These are phyloP conservation scores for Origma solitaria DNA, from an alignment of 2,113 vertebrate species.

Conservation along the genomic window DNA sequence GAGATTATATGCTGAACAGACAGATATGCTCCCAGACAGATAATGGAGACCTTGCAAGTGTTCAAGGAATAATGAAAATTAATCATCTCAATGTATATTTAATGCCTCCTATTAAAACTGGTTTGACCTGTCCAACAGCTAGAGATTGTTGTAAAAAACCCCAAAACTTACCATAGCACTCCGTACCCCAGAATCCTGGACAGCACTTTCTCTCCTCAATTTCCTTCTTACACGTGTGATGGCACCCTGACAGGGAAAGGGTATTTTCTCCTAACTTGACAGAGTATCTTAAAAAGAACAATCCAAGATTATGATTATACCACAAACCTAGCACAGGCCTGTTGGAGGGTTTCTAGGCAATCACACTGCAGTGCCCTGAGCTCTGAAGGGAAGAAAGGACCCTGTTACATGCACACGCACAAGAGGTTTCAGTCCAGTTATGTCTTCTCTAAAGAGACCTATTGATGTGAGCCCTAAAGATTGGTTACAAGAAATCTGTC, in stretches of 20 bases:
- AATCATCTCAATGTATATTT: background rate
- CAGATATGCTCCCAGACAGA: background rate
- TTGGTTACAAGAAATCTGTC: background rate
- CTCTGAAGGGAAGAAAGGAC: background rate
- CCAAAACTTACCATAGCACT: conserved; percentile 80
- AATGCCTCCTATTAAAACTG: background rate
- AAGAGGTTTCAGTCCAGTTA: background rate
- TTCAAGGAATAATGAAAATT: background rate
- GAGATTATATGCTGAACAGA: background rate
- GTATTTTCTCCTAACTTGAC: conserved; percentile 73
- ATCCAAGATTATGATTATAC: background rate
- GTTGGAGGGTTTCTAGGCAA: background rate
- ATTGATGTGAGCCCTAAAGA: background rate
- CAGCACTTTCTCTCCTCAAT: conserved; percentile 79
- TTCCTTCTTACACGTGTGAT: conserved; percentile 71
- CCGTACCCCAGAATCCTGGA: conserved; percentile 82
- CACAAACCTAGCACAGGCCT: background rate
- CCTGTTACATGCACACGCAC: background rate
- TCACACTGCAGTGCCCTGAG: background rate
- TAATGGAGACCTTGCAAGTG: background rate
- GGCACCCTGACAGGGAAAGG: conserved; percentile 77
- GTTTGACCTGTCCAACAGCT: background rate
- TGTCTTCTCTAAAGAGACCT: background rate
- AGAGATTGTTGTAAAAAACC: background rate
- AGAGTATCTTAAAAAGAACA: conserved; percentile 76